Conservation (phyloP, 2,797 vertebrate species). For the Poeciliopsis turneri region DNA sequence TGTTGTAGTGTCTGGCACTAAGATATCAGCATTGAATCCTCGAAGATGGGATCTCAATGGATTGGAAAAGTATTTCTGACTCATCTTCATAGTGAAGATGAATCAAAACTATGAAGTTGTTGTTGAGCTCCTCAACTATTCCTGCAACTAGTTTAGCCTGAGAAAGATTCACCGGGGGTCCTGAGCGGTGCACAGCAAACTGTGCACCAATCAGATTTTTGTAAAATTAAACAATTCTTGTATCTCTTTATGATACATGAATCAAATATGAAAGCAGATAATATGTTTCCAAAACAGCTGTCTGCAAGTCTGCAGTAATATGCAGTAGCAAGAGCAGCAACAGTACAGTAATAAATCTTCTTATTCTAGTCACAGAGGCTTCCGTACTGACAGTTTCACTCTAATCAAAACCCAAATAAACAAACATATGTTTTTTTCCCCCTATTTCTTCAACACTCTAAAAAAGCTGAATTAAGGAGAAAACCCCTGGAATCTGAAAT, state of each 20-base stretch:
- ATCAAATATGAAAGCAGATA: neutral
- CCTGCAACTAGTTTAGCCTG: neutral
- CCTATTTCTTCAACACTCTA: constrained; percentile 7
- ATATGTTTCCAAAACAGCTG: neutral
- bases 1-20: neutral
- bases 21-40: neutral
- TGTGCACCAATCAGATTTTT: neutral
- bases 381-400: constrained; percentile 11
- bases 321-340: constrained; percentile 67
- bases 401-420: constrained; percentile 28
- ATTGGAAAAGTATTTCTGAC: neutral
- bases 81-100: neutral
- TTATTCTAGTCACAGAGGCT: constrained; percentile 42
- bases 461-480: constrained; percentile 43
- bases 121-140: neutral
- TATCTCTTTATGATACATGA: neutral
- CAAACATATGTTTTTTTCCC: constrained; percentile 20
- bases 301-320: constrained; percentile 58
- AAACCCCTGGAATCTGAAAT: constrained; percentile 68
- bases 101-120: neutral
- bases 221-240: neutral
- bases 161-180: neutral
- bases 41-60: neutral
- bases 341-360: constrained; percentile 66
- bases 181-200: neutral